Evolutionary conservation across 2,797 vertebrate genomes (phyloP).

Genomic region (Heteromormyrus szaboi): DNA sequence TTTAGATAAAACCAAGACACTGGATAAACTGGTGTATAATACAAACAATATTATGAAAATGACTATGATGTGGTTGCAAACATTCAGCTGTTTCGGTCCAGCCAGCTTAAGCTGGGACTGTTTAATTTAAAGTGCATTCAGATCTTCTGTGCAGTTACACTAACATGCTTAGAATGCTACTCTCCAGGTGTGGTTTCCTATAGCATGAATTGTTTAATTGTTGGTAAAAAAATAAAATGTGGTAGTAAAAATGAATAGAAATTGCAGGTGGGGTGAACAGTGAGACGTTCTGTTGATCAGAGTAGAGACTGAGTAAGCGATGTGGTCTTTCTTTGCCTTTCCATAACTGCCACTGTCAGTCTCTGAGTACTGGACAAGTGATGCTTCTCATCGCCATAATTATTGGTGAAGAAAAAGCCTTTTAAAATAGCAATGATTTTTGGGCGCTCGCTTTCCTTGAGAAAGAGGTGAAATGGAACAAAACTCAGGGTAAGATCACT

Average conservation of each 20-base stretch:
- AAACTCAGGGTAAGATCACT: background rate
- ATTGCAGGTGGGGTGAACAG: background rate
- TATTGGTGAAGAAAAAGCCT: background rate
- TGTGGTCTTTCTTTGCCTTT: background rate
- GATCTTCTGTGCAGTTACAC: background rate
- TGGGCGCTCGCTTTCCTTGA: background rate
- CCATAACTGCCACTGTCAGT: background rate
- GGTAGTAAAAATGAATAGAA: background rate
- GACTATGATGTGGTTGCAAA: background rate
- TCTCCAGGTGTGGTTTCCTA: background rate
- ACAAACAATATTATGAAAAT: conserved; percentile 5
- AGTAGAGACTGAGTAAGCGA: background rate
- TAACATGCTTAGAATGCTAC: background rate
- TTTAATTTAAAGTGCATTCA: background rate
- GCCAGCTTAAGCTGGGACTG: background rate
- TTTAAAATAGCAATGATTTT: background rate
- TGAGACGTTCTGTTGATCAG: background rate
- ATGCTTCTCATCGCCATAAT: background rate
- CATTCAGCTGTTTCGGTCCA: background rate
- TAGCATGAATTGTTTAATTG: background rate
- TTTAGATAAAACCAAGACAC: background rate
- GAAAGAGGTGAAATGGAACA: background rate
- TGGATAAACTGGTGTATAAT: conserved; percentile 2
- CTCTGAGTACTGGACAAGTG: background rate
- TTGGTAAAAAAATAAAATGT: background rate